These are phyloP conservation scores for Coelinius sp. DNA, from an alignment of 2,888 invertebrate genomes.

Conservation along the genomic window DNA sequence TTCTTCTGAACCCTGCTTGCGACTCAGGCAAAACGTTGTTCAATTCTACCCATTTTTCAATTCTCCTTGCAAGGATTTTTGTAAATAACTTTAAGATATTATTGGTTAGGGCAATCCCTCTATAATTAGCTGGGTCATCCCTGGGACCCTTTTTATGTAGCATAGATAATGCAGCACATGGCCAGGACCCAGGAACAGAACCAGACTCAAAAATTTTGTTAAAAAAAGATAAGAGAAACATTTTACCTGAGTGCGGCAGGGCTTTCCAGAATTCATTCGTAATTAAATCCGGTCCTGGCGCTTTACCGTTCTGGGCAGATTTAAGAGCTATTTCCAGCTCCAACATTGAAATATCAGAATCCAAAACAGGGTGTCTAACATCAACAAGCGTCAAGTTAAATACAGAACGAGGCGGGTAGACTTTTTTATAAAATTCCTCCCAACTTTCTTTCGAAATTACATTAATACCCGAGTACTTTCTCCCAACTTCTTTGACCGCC, in stretches of 20 bases:
- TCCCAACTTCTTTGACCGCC: no score
- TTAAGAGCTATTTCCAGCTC: conserved; percentile 9
- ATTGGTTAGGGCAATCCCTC: conserved; percentile 37
- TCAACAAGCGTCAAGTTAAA: background rate
- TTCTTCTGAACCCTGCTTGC: conserved; percentile 39
- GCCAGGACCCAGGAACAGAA: conserved; percentile 22
- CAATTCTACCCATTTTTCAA: no score
- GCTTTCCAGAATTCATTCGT: conserved; percentile 31
- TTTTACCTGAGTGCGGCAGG: background rate
- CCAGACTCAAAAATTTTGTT: conserved; percentile 17
- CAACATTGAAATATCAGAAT: background rate
- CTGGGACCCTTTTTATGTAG: conserved; percentile 37
- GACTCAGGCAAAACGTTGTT: conserved; percentile 20
- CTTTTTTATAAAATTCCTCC: no score
- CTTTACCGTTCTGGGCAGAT: conserved; percentile 26
- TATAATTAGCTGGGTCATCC: conserved; percentile 37
- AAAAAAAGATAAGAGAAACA: background rate
- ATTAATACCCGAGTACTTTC: no score
- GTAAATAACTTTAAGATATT: conserved; percentile 25
- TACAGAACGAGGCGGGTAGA: no score
- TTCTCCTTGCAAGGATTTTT: no score
- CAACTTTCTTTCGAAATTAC: no score
- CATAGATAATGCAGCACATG: conserved; percentile 19
- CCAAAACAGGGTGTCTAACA: background rate
- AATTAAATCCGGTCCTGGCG: conserved; percentile 23